Base-by-base conservation (phyloP, 2,113 vertebrate species). In the Ailurus styani region DNA sequence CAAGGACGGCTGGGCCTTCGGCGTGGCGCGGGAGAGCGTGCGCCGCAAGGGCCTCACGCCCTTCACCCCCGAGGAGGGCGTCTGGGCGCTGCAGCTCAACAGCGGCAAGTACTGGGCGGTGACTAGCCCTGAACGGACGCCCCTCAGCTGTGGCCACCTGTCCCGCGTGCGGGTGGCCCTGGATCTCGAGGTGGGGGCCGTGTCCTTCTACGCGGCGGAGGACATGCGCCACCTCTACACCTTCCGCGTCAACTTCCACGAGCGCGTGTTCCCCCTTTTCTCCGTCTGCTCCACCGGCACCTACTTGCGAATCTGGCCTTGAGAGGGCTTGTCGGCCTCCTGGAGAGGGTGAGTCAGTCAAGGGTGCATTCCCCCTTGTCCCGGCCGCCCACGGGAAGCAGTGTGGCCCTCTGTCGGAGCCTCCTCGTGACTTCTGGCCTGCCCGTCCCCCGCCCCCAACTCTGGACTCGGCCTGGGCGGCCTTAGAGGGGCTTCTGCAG, bases 1-100 rank as follows among this genome's bases (percentile, higher is more conserved):
- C 0, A 93, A 99, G 15, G 99, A 99, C 0, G 99, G 99, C 88
- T 99, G 99, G 99, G 99, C 99, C 34, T 98, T 99, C 0, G 99
- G 99, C 0, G 99, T 99, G 97, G 99, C 99, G 93, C 98, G 93
- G 0, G 99, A 99, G 23, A 99, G 99, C 0, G 96, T 99, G 0
- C 94, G 98, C 18, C 98, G 99, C 96, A 99, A 99, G 94, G 99
- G 99, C 0, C 94, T 99, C 77, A 99, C 98, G 0, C 98, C 98
- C 57, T 99, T 99, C 83, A 98, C 98, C 0, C 99, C 99, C 0
- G 98, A 99, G n/a, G 98, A 99, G 70, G 99, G 99, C 0, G 98
- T 99, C 50, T 99, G 99, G 99, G 99, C 99, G 0, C 5, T 99
- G 75, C 98, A 99, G 96, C 98, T 98, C 52, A 98, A 99, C 0